Evolutionary conservation across 2,888 invertebrate genomes (phyloP).

Genomic region (Lamproptera curius): DNA sequence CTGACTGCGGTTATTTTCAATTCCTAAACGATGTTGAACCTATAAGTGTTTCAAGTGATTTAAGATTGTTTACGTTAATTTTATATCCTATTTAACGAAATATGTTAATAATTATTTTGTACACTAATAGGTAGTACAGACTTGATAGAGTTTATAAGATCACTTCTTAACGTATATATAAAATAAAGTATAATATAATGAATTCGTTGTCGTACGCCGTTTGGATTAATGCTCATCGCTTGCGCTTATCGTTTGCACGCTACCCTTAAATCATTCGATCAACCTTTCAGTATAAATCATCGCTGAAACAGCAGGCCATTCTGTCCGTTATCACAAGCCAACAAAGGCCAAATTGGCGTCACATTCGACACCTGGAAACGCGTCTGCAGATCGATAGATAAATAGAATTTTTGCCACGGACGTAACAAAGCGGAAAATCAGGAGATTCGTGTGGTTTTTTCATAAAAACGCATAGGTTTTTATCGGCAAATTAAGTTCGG

Average conservation of each 20-base stretch:
- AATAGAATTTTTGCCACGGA: constrained; percentile 11
- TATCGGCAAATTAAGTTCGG: not conserved
- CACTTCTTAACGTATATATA: too few relatives aligned
- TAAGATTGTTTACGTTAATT: too few relatives aligned
- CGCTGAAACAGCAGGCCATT: constrained; percentile 1
- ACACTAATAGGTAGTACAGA: too few relatives aligned
- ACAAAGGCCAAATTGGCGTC: constrained; percentile 2
- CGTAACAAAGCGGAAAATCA: constrained; percentile 22
- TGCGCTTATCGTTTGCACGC: not conserved
- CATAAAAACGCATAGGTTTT: not conserved
- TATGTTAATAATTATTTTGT: too few relatives aligned
- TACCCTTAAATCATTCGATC: constrained; percentile 2
- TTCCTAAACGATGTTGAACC: too few relatives aligned
- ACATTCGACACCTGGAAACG: not conserved
- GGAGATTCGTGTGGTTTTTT: not conserved
- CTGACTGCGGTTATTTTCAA: too few relatives aligned
- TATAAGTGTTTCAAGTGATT: too few relatives aligned
- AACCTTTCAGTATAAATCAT: constrained; percentile 10
- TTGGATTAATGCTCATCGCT: too few relatives aligned
- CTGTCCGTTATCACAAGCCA: not conserved
- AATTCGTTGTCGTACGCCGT: too few relatives aligned
- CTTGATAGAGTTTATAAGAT: too few relatives aligned
- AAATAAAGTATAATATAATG: too few relatives aligned
- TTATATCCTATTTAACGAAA: too few relatives aligned
- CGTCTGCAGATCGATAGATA: constrained; percentile 15